Base-by-base conservation (phyloP, 2,888 invertebrate genomes). In the Tachina grossa region DNA sequence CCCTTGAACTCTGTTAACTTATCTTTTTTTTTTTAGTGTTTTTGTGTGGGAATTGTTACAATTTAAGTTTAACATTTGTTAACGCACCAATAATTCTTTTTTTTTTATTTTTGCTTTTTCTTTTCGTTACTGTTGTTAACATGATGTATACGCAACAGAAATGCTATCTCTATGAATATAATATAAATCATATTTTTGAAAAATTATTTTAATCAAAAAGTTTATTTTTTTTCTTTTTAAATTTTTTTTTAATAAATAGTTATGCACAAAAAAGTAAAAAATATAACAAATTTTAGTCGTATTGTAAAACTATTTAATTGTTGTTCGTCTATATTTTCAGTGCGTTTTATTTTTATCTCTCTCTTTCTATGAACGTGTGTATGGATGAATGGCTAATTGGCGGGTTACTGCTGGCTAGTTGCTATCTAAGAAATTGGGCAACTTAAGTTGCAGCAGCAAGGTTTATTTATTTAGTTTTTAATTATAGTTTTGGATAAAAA, bases 181-280 rank as follows among this genome's bases (percentile, higher is more conserved):
- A 9, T 4, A 57, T 9, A 57, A 57, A 39, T 14, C 57, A 39
- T 4, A 39, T 39, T 31, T n/a, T 6, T 9, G 31, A 16, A 16
- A 51, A 51, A 51, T 10, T 9, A 51, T 51, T 51, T 57, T 16
- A 22, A 41, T 31, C 3, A 9, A 61, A 11, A 19, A 10, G 6
- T 39, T 8, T 16, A 14, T 47, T 47, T 47, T 47, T 49, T 11
- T 19, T 45, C 16, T 45, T 4, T 11, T 5, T 19, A 10, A 14
- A 14, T 49, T 61, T 1, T 47, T n/a, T 69, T 31, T 31, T 31
- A 31, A 31, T 31, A 31, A 31, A 9, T 69, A 11, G 45, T 43
- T 59, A 41, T 72, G 53, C 51, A 5, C 59, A 31, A 77, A 43
- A n/a, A 83, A 72, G 72, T 83, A 74, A 83, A 83, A 77, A 66